phyloP scores from a whole-genome alignment of 1,140 invertebrate genomes.

The Colletes gigas region DNA sequence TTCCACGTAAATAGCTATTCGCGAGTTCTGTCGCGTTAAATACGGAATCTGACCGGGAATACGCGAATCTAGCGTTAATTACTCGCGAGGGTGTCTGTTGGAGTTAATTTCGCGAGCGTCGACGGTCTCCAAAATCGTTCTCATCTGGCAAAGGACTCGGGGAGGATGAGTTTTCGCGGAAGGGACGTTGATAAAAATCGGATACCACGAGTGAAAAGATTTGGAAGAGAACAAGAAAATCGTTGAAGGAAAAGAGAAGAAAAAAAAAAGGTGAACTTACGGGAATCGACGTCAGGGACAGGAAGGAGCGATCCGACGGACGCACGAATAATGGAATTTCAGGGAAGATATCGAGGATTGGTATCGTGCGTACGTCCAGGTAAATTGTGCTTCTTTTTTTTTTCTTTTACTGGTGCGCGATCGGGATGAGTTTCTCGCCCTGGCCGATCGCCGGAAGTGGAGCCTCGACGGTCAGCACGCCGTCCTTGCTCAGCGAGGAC shows the following conservation, averaged over 20 bases:
- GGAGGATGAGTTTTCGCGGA: background rate
- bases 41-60: no score
- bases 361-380: constrained; percentile 10
- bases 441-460: constrained; percentile 89
- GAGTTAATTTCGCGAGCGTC: no score
- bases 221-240: background rate
- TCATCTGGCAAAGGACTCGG: no score
- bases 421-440: constrained; percentile 90
- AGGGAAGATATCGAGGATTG: background rate
- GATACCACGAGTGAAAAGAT: no score
- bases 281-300: background rate
- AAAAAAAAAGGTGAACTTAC: background rate
- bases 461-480: constrained; percentile 96
- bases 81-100: background rate
- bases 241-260: background rate
- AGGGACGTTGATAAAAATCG: no score
- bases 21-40: no score
- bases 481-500: constrained; percentile 94
- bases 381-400: background rate
- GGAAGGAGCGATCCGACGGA: constrained; percentile 7
- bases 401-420: constrained; percentile 86
- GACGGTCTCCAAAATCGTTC: no score
- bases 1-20: no score
- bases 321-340: constrained; percentile 18
- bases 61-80: no score